Percentiles rank a stretch among this genome's conserved stretches.
Conservation (phyloP, 2,888 invertebrate species). For the Kuschelorhynchus macadamiae region DNA sequence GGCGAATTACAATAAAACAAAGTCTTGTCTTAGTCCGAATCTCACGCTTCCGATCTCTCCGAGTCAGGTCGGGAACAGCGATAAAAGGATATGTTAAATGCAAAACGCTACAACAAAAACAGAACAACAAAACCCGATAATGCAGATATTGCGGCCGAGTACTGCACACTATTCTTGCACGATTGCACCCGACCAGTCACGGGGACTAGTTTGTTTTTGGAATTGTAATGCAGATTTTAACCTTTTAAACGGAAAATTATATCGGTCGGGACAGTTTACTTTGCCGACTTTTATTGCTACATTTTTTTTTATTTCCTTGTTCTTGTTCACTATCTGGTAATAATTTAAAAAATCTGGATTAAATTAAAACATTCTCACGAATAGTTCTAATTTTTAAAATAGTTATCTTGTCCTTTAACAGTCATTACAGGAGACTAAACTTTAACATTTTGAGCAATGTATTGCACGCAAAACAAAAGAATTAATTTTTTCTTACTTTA, state of each 20-base stretch:
- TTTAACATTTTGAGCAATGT: too few species aligned
- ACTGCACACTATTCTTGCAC: slow-evolving; percentile 45
- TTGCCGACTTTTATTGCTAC: background rate
- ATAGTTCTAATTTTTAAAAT: too few species aligned
- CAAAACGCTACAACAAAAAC: slow-evolving; percentile 43
- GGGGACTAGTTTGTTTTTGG: slow-evolving; percentile 37
- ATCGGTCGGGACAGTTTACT: background rate
- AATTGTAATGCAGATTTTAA: slow-evolving; percentile 29
- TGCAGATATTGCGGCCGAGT: slow-evolving; percentile 45
- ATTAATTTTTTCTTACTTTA: too few species aligned
- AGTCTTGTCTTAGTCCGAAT: slow-evolving; percentile 44
- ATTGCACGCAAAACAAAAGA: too few species aligned
- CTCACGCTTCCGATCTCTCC: slow-evolving; percentile 46
- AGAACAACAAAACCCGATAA: slow-evolving; percentile 30
- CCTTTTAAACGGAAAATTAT: slow-evolving; percentile 28
- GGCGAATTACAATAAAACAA: slow-evolving; percentile 42
- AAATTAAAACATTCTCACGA: too few species aligned
- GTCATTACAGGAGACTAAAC: too few species aligned
- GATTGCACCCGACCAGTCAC: slow-evolving; percentile 36
- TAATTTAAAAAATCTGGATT: too few species aligned
- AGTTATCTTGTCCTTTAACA: too few species aligned
- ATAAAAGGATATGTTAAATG: slow-evolving; percentile 46
- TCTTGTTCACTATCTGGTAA: too few species aligned
- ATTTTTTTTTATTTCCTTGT: too few species aligned
- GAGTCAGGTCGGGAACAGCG: slow-evolving; percentile 36